These are phyloP conservation scores for Sebastes nivosus DNA, from an alignment of 2,797 vertebrate genomes.

Conservation along the genomic window DNA sequence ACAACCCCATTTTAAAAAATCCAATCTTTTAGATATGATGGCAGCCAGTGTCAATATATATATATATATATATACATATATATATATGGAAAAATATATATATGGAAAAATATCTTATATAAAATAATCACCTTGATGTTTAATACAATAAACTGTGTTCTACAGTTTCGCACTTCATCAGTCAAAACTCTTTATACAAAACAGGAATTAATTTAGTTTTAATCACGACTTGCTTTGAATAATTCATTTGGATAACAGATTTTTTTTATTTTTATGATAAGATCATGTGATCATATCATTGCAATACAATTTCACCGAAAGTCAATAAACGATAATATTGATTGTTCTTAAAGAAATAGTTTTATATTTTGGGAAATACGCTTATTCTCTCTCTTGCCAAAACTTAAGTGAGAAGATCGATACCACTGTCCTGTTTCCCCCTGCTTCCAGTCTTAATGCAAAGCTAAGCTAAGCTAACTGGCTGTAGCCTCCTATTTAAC, in stretches of 20 bases:
- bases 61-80: too few species aligned
- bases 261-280: too few species aligned
- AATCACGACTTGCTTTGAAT: background rate
- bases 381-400: background rate
- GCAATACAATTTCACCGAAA: too few species aligned
- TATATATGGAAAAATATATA: background rate
- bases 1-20: too few species aligned
- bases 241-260: background rate
- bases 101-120: background rate
- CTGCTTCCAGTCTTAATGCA: too few species aligned
- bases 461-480: background rate
- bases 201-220: background rate
- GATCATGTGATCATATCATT: background rate
- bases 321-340: too few species aligned
- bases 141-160: background rate
- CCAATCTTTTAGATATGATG: background rate
- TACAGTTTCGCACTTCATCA: background rate
- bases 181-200: background rate
- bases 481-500: background rate
- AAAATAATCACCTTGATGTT: background rate
- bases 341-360: background rate
- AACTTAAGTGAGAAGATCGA: too few species aligned
- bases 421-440: too few species aligned
- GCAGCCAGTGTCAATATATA: background rate
- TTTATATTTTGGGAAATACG: background rate